Conservation (phyloP, 2,888 invertebrate genomes). For the Cyclophora albipunctata region DNA sequence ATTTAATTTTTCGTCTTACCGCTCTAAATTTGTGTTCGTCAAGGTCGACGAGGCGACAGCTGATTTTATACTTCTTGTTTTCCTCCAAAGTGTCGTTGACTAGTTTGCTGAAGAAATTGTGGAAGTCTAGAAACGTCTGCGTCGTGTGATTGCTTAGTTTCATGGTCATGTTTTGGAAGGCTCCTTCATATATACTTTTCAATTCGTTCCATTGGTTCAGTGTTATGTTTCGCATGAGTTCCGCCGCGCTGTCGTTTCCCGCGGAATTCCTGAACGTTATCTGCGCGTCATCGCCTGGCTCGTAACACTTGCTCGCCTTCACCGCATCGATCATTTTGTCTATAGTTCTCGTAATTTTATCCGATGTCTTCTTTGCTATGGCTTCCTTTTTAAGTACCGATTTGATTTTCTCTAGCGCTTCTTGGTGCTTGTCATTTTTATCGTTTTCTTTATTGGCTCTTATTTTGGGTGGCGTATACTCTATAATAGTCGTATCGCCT, state of each 20-base stretch:
- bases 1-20: slow-evolving; percentile 11
- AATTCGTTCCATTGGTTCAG: slow-evolving; percentile 26
- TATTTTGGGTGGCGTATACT: too few relatives aligned
- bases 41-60: slow-evolving; percentile 28
- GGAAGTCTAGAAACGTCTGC: slow-evolving; percentile 15
- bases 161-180: too few relatives aligned
- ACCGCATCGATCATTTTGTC: slow-evolving; percentile 34
- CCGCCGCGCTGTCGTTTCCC: slow-evolving; percentile 7
- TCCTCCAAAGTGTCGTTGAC: slow-evolving; percentile 23
- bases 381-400: slow-evolving; percentile 33
- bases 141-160: too few relatives aligned
- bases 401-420: slow-evolving; percentile 36
- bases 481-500: too few relatives aligned
- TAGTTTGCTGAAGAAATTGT: slow-evolving; percentile 29
- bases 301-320: background rate
- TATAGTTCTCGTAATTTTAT: slow-evolving; percentile 21
- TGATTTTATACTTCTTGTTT: slow-evolving; percentile 32
- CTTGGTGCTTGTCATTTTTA: slow-evolving; percentile 10
- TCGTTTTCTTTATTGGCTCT: too few relatives aligned
- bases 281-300: background rate
- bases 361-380: slow-evolving; percentile 9
- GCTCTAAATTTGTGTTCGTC: slow-evolving; percentile 1
- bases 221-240: slow-evolving; percentile 18
- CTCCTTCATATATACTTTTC: slow-evolving; percentile 6
- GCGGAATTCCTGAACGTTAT: background rate